Evolutionary conservation across 2,888 invertebrate genomes (phyloP).

Genomic region (Synanthedon andrenaeformis): DNA sequence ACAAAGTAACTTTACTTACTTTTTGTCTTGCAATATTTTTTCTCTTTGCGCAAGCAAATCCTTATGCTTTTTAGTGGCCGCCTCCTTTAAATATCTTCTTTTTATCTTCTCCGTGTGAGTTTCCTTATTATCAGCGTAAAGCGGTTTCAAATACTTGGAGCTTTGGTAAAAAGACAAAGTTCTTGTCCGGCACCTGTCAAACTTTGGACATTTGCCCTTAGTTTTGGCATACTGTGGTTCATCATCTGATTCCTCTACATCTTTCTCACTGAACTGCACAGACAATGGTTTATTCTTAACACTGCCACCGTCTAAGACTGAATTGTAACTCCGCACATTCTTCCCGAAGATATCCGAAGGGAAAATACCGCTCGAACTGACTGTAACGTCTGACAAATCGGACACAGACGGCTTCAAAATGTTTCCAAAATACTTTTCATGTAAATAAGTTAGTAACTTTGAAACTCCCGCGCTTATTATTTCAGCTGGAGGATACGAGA

Average conservation of each 20-base stretch:
- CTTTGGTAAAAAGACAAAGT: conserved; percentile 52
- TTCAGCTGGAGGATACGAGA: conserved; percentile 68
- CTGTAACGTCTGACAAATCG: conserved; percentile 22
- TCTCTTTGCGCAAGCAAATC: conserved; percentile 66
- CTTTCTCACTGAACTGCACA: conserved; percentile 43
- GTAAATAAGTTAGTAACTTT: conserved; percentile 38
- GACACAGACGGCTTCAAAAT: conserved; percentile 38
- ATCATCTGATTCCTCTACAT: conserved; percentile 24
- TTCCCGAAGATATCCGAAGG: conserved; percentile 15
- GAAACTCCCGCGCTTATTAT: conserved; percentile 64
- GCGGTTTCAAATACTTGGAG: conserved; percentile 42
- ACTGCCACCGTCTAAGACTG: conserved; percentile 37
- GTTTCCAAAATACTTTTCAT: conserved; percentile 37
- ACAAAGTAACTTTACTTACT: conserved; percentile 42
- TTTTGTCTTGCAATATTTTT: conserved; percentile 70
- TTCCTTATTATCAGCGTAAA: conserved; percentile 18
- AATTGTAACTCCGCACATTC: conserved; percentile 43
- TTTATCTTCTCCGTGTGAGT: conserved; percentile 40
- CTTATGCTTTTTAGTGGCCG: conserved; percentile 68
- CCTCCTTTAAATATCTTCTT: conserved; percentile 49
- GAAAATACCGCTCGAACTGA: conserved; percentile 13
- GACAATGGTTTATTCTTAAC: conserved; percentile 24
- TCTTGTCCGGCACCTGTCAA: conserved; percentile 46
- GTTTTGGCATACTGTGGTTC: conserved; percentile 30
- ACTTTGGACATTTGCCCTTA: conserved; percentile 47